Evolutionary conservation across 2,113 vertebrate genomes (phyloP).

Genomic region (Elaphurus davidianus): DNA sequence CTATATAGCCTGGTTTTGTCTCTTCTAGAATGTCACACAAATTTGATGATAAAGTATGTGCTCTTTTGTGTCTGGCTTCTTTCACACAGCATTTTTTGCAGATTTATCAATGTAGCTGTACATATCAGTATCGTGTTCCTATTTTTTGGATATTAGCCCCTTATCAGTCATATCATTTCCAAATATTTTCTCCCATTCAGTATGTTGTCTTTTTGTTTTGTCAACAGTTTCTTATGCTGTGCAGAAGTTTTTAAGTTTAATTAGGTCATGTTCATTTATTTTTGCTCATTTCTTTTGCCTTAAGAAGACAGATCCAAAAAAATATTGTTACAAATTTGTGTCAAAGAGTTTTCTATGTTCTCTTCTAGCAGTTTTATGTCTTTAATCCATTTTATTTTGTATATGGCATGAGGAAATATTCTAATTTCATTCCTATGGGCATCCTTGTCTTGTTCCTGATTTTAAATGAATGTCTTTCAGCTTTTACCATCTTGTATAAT

Average conservation of each 20-base stretch:
- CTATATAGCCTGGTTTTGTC: neutral
- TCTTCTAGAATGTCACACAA: neutral
- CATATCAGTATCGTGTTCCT: neutral
- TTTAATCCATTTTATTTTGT: neutral
- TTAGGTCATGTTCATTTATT: neutral
- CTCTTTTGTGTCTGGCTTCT: neutral
- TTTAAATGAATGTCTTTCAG: neutral
- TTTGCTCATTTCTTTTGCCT: neutral
- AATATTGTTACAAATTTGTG: neutral
- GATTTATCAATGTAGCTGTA: neutral
- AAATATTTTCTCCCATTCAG: neutral
- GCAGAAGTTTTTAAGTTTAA: neutral
- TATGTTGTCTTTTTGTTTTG: neutral
- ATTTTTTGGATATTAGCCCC: neutral
- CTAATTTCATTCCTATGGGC: neutral
- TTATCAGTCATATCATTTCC: neutral
- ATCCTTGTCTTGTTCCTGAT: neutral
- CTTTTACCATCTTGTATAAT: neutral
- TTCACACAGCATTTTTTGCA: neutral
- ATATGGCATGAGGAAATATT: neutral
- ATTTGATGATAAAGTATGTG: neutral
- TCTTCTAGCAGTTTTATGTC: neutral
- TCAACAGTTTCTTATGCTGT: neutral
- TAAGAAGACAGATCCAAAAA: neutral
- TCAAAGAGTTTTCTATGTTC: neutral